A percentile compares a stretch with the other conserved stretches of the same genome.
phyloP scores from a whole-genome alignment of 2,888 invertebrate genomes.

The Tiliacea aurago region DNA sequence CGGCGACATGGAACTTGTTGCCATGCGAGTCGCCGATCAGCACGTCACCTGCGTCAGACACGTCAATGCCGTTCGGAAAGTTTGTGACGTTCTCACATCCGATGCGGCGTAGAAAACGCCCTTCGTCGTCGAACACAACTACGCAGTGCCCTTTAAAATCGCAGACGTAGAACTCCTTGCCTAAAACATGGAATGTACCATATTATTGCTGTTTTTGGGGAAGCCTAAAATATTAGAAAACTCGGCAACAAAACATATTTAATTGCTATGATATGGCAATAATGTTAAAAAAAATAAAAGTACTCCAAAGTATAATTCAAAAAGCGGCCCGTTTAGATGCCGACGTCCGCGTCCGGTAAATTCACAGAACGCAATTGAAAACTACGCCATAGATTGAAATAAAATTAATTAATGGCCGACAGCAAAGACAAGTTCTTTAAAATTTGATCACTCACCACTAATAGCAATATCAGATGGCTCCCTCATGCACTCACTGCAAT shows the following conservation, averaged over 20 bases:
- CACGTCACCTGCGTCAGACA: constrained; percentile 98
- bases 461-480: constrained; percentile 99
- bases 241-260: neutral
- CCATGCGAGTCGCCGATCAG: constrained; percentile 99
- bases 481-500: constrained; percentile 99
- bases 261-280: neutral
- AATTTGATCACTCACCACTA: constrained; percentile 92
- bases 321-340: neutral
- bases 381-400: neutral
- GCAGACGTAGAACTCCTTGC: constrained; percentile 98
- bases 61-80: constrained; percentile 99
- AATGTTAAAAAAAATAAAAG: neutral
- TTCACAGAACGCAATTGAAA: neutral
- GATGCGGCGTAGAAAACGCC: constrained; percentile 97
- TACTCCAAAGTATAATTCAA: neutral
- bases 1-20: constrained; percentile 99
- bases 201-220: neutral
- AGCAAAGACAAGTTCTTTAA: neutral
- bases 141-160: constrained; percentile 99
- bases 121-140: constrained; percentile 98
- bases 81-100: constrained; percentile 98
- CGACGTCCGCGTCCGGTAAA: neutral
- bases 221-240: neutral
- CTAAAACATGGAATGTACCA: constrained; percentile 83
- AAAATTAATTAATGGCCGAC: neutral